phyloP scores from a whole-genome alignment of 2,888 invertebrate genomes.

The Eristalis tenax region DNA sequence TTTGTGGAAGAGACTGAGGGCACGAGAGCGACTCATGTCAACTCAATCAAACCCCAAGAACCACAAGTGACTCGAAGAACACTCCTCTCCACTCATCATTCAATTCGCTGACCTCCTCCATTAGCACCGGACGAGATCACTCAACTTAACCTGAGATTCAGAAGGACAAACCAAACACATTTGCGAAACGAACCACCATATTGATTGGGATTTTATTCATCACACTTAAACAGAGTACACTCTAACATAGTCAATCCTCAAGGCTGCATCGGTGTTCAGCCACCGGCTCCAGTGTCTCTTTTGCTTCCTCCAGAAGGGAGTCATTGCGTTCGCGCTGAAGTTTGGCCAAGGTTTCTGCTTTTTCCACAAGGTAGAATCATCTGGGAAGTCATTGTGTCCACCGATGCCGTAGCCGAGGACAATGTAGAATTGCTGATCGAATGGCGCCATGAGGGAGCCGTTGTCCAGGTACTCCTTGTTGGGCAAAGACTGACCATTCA shows the following conservation, averaged over 20 bases:
- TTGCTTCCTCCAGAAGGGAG: slow-evolving; percentile 86
- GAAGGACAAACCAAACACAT: not conserved
- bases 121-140: too few species aligned
- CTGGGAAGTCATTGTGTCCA: slow-evolving; percentile 87
- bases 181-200: not conserved
- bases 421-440: slow-evolving; percentile 89
- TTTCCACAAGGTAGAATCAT: slow-evolving; percentile 77
- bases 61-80: too few species aligned
- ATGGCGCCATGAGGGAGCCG: slow-evolving; percentile 85
- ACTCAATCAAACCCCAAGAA: too few species aligned
- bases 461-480: slow-evolving; percentile 78
- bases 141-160: too few species aligned
- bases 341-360: slow-evolving; percentile 89
- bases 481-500: slow-evolving; percentile 74
- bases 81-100: too few species aligned
- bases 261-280: slow-evolving; percentile 84
- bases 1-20: too few species aligned
- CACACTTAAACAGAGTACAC: slow-evolving; percentile 74
- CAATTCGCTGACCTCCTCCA: too few species aligned
- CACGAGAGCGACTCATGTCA: too few species aligned
- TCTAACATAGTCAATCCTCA: slow-evolving; percentile 78
- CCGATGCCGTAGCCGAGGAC: slow-evolving; percentile 90
- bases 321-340: slow-evolving; percentile 84
- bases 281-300: slow-evolving; percentile 84
- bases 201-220: not conserved